Base-by-base conservation (phyloP, 2,797 vertebrate species). In the Balearica regulorum region DNA sequence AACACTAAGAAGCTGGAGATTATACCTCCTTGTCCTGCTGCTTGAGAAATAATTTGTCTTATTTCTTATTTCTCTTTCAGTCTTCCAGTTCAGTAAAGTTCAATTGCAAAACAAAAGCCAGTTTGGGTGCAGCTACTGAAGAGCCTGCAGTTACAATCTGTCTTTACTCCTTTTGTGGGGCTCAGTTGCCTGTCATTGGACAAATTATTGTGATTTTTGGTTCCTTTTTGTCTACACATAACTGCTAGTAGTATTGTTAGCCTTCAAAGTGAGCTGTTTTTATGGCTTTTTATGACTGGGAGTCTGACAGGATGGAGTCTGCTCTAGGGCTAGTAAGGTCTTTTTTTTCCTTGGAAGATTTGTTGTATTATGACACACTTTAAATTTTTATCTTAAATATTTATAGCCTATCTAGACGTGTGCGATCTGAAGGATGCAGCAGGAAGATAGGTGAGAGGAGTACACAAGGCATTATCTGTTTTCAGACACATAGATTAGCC, bases 311-410 rank as follows among this genome's bases (percentile, higher is more conserved):
- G 85, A 78, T 72, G 70, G 77, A 91, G 37, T 82, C 91, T 94
- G 73, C 91, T 95, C 44, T 65, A 28, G 83, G 96, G 87, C 83
- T 73, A 57, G 39, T 43, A 39, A 84, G 84, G 85, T 75, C 79
- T 82, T 70, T 55, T 83, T 39, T 66, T 87, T 60, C 73, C n/a
- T 70, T 87, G 62, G 35, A 89, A 90, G 88, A 87, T 81, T 68
- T 90, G 70, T 93, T 95, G 86, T 88, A 33, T 86, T 79, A 69
- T 91, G 93, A 91, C 93, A 94, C 0, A 3, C 81, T 95, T 93
- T 79, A 95, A 76, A 92, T 96, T 96, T 90, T 82, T 35, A 64
- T 93, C 80, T 96, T 89, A 90, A 95, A 96, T 96, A 94, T 97
- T 96, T 97, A 90, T 94, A 77, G 77, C 55, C 77, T 73, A 26